Base-by-base conservation (phyloP, 2,113 vertebrate genomes). In the Uria aalge region DNA sequence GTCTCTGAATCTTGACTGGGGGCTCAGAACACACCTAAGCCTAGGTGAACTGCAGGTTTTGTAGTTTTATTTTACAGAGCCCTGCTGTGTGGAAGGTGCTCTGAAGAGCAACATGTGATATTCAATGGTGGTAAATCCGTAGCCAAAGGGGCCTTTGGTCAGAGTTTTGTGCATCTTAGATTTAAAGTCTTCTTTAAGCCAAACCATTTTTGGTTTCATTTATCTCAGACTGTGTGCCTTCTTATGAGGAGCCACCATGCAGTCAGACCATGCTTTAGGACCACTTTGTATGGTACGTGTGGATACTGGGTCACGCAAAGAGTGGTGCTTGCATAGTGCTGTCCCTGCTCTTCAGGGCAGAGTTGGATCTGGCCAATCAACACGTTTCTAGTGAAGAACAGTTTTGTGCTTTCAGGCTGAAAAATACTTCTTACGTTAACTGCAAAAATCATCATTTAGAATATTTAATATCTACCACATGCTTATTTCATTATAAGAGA, bases 11-110 rank as follows among this genome's bases (percentile, higher is more conserved):
- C 48, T 71, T 85, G 34, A 17, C 72, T 43, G 17, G 20, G 8
- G 12, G 40, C 34, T 88, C 60, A 84, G 62, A 75, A 83, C 53
- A 36, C 41, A 20, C 36, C 26, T 7, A n/a, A 90, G 12, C 40
- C 50, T 81, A 29, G 30, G 40, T 43, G 45, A 75, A 60, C 36
- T 62, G 36, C 40, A 88, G 45, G 23, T 64, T 73, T 77, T 74
- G 45, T 43, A 90, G 55, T 64, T 93, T 38, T 62, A 20, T 85
- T 88, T 91, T 86, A 36, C n/a, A 50, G 38, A 80, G 23, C 45
- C 52, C 67, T 67, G 20, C 75, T 86, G 26, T 47, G 27, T 81
- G 60, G 36, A 47, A 60, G 45, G 55, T 93, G 79, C 83, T 88
- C 82, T 80, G 30, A 80, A 85, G 26, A 66, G 56, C 34, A 38